Percentiles rank a stretch among this genome's conserved stretches.
phyloP scores from a whole-genome alignment of 2,888 invertebrate species.

The Pseudococcus viburni region DNA sequence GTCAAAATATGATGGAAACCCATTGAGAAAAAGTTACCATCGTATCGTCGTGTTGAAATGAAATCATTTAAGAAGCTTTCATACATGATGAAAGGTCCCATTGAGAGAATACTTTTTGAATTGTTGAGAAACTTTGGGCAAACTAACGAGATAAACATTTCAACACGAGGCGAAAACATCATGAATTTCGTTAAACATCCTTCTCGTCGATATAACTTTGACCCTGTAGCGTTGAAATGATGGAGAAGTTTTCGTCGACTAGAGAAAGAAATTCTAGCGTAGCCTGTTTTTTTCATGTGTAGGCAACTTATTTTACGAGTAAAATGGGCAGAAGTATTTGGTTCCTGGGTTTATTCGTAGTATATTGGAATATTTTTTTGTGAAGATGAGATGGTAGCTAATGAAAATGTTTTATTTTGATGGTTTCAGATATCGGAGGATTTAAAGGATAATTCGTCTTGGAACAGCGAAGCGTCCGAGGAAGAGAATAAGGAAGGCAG shows the following conservation, averaged over 20 bases:
- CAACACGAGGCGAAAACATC: constrained; percentile 11
- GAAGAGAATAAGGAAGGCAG: constrained; percentile 42
- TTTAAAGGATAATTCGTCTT: constrained; percentile 21
- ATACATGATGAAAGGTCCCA: constrained; percentile 11
- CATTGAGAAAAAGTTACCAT: not conserved
- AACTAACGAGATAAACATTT: constrained; percentile 11
- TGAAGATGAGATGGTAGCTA: not conserved
- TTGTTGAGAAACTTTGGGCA: not conserved
- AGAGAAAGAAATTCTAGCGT: not conserved
- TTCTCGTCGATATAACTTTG: constrained; percentile 10
- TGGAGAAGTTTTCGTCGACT: not conserved
- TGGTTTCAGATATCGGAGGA: constrained; percentile 43
- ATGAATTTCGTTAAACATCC: constrained; percentile 25
- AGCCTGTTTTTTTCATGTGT: not conserved
- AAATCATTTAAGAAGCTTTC: constrained; percentile 18
- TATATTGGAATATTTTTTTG: not conserved
- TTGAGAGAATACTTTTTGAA: constrained; percentile 22
- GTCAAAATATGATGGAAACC: not conserved
- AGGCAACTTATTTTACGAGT: not conserved
- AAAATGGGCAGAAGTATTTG: not conserved
- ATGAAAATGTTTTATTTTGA: not conserved
- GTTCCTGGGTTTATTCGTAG: not conserved
- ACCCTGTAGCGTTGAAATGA: not conserved
- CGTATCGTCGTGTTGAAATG: not conserved
- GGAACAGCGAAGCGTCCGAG: not conserved